Base-by-base conservation (phyloP, 2,113 vertebrate species). In the Tachysurus vachellii region DNA sequence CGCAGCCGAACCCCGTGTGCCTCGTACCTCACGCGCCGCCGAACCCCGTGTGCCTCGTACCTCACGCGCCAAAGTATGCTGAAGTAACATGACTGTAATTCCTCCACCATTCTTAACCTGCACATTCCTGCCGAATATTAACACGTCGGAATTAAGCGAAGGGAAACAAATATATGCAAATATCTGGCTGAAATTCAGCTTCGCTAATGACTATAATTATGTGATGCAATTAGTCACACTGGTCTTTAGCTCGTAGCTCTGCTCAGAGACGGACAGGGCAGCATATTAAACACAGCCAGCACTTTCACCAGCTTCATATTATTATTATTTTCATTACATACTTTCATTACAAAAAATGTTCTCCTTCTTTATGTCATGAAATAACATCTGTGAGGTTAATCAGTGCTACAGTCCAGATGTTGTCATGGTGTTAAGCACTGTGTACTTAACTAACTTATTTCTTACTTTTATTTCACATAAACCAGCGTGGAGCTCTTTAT, bases 181-280 rank as follows among this genome's bases (percentile, higher is more conserved):
- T 84, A 53, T 79, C 66, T 36, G 79, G 71, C 81, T 85, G 82
- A 87, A 87, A 87, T 89, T 87, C 61, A 86, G 88, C 84, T 86
- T 85, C 26, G 3, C 13, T 91, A 92, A 90, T 91, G 87, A 91
- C 90, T 88, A 83, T 89, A 89, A 92, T 94, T 92, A 92, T 91
- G 86, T 50, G 83, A 80, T 87, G 88, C 88, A 92, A 83, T 91
- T 92, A 91, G 84, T 87, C 83, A 87, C 50, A 59, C 87, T 75
- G 76, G 54, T 85, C 80, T 91, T 91, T 85, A 70, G 82, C 91
- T 59, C 88, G 31, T 89, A 86, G 83, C 75, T 86, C 36, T 77
- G 42, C 54, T 59, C 85, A 84, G 56, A 86, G 62, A 89, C 75
- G 76, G 81, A 76, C 77, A 44, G 57, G 26, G 70, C 90, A 83